Percentiles rank a stretch among this genome's conserved stretches.
phyloP scores from a whole-genome alignment of 1,140 invertebrate genomes.

The Melanaphis sacchari region DNA sequence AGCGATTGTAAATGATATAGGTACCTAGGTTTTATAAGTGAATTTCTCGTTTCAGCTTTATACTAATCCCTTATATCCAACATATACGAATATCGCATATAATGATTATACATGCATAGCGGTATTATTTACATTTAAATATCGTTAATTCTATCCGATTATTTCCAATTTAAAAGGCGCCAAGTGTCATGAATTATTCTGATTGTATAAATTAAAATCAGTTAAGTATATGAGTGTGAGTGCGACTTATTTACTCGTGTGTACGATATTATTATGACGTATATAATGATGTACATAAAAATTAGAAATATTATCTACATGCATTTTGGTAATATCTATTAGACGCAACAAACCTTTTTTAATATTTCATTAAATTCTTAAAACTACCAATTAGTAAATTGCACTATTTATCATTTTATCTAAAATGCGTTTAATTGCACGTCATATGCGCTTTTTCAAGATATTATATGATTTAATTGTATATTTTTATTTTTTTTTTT shows the following conservation, averaged over 20 bases:
- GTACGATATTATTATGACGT: not conserved
- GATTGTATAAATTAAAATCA: not conserved
- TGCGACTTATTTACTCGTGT: not conserved
- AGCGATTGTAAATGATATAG: not conserved
- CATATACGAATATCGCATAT: not conserved
- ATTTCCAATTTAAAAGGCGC: not conserved
- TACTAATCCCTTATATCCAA: not conserved
- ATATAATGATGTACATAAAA: not conserved
- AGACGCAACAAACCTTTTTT: not conserved
- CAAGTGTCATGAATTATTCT: not conserved
- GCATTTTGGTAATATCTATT: not conserved
- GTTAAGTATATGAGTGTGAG: not conserved
- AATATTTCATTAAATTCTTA: not conserved
- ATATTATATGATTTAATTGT: too few species aligned
- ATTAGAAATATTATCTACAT: not conserved
- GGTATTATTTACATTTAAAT: not conserved
- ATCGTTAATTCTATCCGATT: not conserved
- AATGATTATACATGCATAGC: not conserved
- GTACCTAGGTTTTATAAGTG: not conserved
- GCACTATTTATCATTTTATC: not conserved
- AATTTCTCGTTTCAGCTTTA: constrained; percentile 4
- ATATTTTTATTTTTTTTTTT: too few species aligned
- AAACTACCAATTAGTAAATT: not conserved
- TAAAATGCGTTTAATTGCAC: not conserved
- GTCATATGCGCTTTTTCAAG: not conserved